Evolutionary conservation across 2,113 vertebrate genomes (phyloP).

Genomic region (Syngnathus floridae): DNA sequence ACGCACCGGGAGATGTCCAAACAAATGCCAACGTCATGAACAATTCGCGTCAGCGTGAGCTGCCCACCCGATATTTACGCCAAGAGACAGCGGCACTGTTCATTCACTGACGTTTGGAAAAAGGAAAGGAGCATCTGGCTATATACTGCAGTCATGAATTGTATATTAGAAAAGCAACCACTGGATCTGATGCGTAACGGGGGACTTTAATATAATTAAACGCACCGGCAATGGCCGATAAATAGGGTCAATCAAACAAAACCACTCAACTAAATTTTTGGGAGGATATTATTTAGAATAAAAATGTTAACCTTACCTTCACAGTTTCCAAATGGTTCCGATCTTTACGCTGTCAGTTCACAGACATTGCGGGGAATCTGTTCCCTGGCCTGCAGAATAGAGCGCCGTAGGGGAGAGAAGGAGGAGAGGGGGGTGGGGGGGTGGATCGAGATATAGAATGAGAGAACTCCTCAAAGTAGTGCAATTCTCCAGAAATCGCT

Average conservation of each 20-base stretch:
- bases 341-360: conserved; percentile 74
- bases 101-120: background rate
- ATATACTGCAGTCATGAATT: conserved; percentile 30
- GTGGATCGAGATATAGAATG: background rate
- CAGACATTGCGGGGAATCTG: conserved; percentile 78
- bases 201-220: conserved; percentile 9
- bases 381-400: conserved; percentile 58
- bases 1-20: conserved; percentile 3
- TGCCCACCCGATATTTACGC: too few species aligned
- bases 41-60: background rate
- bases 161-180: background rate
- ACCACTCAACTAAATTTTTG: background rate
- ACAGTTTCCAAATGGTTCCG: conserved; percentile 74
- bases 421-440: too few species aligned
- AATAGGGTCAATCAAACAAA: background rate
- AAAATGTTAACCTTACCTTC: conserved; percentile 76
- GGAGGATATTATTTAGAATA: background rate
- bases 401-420: background rate
- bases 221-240: background rate
- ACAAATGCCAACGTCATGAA: background rate
- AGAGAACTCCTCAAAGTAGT: conserved; percentile 68
- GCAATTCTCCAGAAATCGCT: conserved; percentile 76
- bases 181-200: conserved; percentile 25
- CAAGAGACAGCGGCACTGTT: background rate
- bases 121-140: conserved; percentile 18